A percentile compares a stretch with the other conserved stretches of the same genome.
Conservation (phyloP, 2,888 invertebrate genomes). For the Prenolepis imparis region DNA sequence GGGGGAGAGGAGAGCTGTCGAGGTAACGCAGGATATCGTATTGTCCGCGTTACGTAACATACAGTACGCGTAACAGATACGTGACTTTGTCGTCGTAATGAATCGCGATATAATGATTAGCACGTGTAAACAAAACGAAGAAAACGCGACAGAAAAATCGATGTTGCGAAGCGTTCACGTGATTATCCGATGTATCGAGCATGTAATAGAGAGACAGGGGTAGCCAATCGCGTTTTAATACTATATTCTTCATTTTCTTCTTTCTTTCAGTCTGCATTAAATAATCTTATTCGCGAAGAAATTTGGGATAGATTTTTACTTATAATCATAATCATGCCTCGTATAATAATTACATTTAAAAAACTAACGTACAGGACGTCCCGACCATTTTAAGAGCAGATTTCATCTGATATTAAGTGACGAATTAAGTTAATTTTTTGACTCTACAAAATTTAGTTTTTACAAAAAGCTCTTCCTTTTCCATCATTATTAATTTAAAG, state of each 20-base stretch:
- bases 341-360: background rate
- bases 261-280: background rate
- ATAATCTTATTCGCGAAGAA: background rate
- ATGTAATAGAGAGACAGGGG: slow-evolving; percentile 2
- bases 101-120: slow-evolving; percentile 8
- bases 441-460: background rate
- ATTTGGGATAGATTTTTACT: background rate
- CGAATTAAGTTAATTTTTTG: background rate
- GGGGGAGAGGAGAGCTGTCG: too few relatives aligned
- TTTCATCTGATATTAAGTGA: background rate
- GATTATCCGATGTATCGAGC: slow-evolving; percentile 6
- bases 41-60: slow-evolving; percentile 22
- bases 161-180: slow-evolving; percentile 30
- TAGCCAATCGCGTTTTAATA: slow-evolving; percentile 2
- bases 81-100: background rate
- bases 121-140: slow-evolving; percentile 42
- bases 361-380: background rate
- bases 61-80: slow-evolving; percentile 11
- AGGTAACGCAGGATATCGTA: slow-evolving; percentile 21
- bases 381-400: background rate
- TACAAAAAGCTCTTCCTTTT: background rate
- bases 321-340: background rate
- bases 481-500: background rate
- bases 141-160: slow-evolving; percentile 31
- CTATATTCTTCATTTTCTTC: background rate